Base-by-base conservation (phyloP, 2,113 vertebrate genomes). In the Brevimyrus niger region DNA sequence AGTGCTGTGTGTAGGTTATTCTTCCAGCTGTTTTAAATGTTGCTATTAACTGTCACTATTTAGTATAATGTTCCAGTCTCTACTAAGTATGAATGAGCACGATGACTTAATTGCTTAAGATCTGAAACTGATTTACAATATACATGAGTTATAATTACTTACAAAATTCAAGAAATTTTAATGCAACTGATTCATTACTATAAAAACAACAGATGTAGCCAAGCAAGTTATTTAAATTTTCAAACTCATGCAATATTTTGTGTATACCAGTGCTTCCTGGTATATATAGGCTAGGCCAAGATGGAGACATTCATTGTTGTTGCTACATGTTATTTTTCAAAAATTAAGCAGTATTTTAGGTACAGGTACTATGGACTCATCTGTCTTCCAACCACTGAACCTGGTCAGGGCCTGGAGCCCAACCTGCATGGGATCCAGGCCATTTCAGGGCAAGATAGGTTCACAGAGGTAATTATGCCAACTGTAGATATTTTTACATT, bases 401-500 rank as follows among this genome's bases (percentile, higher is more conserved):
- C 15, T 80, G 35, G 15, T 80, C 35, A 80, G 73, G 35, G 4
- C 4, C 15, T 42, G 15, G 73, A 80, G 35, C 73, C 5, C 69
- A 76, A 13, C 4, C 69, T 76, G 69, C n/a, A 80, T 80, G 73
- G 73, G 73, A 42, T 35, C 73, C 35, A 80, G 73, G 6, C 35
- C 31, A 42, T 80, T 42, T 35, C 35, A 35, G 73, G 31, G 17
- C 35, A 35, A 80, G 35, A 76, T 19, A 38, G 35, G 5, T 42
- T 80, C 73, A 80, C 73, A 80, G 5, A 80, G 73, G 73, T 80
- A 80, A 80, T 17, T 31, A 46, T 88, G 53, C 21, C 5, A 84
- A 47, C 50, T 89, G 88, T 89, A 89, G 35, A 83, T 84, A 89
- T 84, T n/a, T 89, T 53, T 19, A 13, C 55, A 38, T 31, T 31